Conservation (phyloP, 92 coral and sea anemone species). For the Scolanthus callimorphus region DNA sequence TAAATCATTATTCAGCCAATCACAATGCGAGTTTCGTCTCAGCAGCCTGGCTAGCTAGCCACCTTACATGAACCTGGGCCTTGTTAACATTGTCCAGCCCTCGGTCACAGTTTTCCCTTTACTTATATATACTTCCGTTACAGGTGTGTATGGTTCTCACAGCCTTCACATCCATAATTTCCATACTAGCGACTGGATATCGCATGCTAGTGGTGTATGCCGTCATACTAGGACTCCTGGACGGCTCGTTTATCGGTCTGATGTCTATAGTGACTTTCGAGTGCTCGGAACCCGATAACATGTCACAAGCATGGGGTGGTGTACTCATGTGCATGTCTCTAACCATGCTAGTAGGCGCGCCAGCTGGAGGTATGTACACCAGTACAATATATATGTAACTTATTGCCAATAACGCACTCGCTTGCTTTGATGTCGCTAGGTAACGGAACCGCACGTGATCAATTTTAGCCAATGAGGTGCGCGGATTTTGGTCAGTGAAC, state of each 20-base stretch:
- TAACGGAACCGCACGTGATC: no score
- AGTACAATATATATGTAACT: neutral
- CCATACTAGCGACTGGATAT: slow-evolving; percentile 66
- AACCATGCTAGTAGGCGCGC: slow-evolving; percentile 90
- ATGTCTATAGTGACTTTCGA: slow-evolving; percentile 97
- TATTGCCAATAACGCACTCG: neutral
- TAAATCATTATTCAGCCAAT: no score
- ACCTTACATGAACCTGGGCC: no score
- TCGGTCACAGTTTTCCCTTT: no score
- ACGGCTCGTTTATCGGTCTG: slow-evolving; percentile 91
- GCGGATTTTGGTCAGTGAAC: no score
- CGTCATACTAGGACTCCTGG: slow-evolving; percentile 75
- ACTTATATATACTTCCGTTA: neutral
- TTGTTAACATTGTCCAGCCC: no score
- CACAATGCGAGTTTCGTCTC: no score
- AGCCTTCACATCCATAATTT: slow-evolving; percentile 68
- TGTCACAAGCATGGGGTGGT: slow-evolving; percentile 96
- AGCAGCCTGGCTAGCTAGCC: no score
- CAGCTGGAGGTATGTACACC: slow-evolving; percentile 94
- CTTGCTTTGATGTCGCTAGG: no score
- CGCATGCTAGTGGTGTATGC: slow-evolving; percentile 80
- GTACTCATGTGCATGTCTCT: slow-evolving; percentile 85
- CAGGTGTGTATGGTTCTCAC: slow-evolving; percentile 81
- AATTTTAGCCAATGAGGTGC: no score
- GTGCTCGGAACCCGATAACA: slow-evolving; percentile 68